phyloP scores from a whole-genome alignment of 2,113 vertebrate genomes.

The cattle (Bos taurus) region ARS-UCD2.0 NC_037332.1:29793501-29794000 shows the following conservation, averaged over 20 bases:
- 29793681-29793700: not conserved
- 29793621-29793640: not conserved
- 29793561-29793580: not conserved
- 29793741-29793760: not conserved
- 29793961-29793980: not conserved
- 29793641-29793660: conserved; percentile 13
- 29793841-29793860: not conserved
- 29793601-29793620: not conserved
- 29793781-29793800: conserved; percentile 27
- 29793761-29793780: conserved; percentile 13
- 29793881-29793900: not conserved
- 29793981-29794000: not conserved
- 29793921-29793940: not conserved
- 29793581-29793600: not conserved
- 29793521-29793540: conserved; percentile 25
- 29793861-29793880: not conserved
- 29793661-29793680: conserved; percentile 53
- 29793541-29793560: conserved; percentile 49
- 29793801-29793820: not conserved
- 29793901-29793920: not conserved
- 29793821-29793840: not conserved
- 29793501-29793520: conserved; percentile 23
- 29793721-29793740: not conserved
- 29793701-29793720: conserved; percentile 63
- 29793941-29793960: not conserved